phyloP scores from a whole-genome alignment of 2,797 vertebrate genomes.

The Balearica regulorum region DNA sequence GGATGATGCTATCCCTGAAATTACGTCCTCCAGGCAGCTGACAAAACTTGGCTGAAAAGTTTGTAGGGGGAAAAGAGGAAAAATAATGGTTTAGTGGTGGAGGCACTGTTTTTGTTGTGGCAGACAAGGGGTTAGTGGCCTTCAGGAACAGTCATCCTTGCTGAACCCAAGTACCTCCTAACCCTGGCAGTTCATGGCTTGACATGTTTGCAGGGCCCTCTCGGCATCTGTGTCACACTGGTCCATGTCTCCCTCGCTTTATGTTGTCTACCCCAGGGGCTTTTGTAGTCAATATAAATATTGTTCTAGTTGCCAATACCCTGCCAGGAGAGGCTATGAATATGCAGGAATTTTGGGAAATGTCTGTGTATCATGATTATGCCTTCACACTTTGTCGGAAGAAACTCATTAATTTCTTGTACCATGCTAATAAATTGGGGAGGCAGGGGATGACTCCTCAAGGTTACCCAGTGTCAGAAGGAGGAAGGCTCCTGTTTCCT shows the following conservation, averaged over 20 bases:
- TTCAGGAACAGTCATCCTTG: neutral
- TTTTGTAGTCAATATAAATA: neutral
- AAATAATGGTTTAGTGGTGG: accelerated
- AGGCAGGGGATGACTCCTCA: neutral
- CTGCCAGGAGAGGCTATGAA: neutral
- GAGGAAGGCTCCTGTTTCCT: neutral
- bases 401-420: neutral
- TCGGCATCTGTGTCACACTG: neutral
- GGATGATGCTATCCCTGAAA: neutral
- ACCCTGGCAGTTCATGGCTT: neutral
- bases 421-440: neutral
- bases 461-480: slow-evolving; percentile 5
- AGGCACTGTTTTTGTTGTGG: neutral
- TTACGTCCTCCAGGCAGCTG: neutral
- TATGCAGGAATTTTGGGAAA: neutral
- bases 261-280: neutral
- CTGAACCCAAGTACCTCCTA: neutral
- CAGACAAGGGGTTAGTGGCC: neutral
- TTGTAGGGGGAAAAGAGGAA: neutral
- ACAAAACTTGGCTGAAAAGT: neutral
- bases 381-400: neutral
- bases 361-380: neutral
- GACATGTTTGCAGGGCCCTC: neutral
- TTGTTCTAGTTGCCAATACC: neutral
- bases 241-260: neutral